Conservation (phyloP, 2,113 vertebrate species). For the Bucco capensis region DNA sequence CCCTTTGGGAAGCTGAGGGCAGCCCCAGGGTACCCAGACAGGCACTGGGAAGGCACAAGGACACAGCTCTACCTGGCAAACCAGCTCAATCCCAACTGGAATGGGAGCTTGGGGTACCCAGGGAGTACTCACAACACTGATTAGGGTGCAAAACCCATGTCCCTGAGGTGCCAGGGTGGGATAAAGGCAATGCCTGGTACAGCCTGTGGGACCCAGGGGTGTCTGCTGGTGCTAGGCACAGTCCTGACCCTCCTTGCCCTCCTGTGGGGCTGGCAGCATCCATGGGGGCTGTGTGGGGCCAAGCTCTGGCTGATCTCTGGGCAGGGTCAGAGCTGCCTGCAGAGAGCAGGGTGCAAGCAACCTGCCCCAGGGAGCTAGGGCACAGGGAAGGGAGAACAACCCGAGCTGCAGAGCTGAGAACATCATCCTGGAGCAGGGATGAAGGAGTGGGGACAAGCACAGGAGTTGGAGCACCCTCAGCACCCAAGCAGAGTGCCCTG, state of each 20-base stretch:
- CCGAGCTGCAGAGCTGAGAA: not conserved
- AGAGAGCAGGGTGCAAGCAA: not conserved
- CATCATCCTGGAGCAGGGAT: not conserved
- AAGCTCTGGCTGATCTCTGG: not conserved
- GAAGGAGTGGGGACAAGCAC: rapidly evolving
- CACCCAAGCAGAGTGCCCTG: not conserved
- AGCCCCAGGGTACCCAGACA: rapidly evolving
- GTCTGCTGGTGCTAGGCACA: not conserved
- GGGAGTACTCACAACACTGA: no score
- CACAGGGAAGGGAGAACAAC: rapidly evolving
- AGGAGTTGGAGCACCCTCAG: not conserved
- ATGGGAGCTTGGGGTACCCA: not conserved
- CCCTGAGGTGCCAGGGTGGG: not conserved
- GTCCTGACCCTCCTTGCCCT: not conserved
- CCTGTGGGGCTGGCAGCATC: not conserved
- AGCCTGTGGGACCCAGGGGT: rapidly evolving
- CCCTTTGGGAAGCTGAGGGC: not conserved
- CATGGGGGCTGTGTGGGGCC: not conserved
- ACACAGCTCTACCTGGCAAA: not conserved
- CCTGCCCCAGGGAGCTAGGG: not conserved
- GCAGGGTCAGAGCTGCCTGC: not conserved
- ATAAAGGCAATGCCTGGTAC: not conserved
- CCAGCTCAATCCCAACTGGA: not conserved
- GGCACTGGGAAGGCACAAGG: not conserved
- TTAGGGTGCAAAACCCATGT: rapidly evolving